Conservation (phyloP, 2,797 vertebrate genomes). For the Hoplostethus atlanticus region DNA sequence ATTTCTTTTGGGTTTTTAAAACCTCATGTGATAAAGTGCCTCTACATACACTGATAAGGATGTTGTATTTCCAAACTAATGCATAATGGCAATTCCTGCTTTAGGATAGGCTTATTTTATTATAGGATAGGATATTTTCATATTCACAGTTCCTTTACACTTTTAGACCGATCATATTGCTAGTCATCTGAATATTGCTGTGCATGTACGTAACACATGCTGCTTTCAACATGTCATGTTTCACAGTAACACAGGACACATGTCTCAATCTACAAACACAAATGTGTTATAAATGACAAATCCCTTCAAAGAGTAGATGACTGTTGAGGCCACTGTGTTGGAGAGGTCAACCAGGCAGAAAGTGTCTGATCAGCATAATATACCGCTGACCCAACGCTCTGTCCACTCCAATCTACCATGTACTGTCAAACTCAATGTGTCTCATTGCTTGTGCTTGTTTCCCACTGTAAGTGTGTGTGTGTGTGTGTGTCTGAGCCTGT, state of each 20-base stretch:
- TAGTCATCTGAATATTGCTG: no score
- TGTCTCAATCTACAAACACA: no score
- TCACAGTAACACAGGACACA: no score
- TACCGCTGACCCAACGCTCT: background rate
- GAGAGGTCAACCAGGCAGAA: background rate
- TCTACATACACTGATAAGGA: no score
- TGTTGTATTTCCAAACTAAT: no score
- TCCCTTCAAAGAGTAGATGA: background rate
- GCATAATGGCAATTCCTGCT: no score
- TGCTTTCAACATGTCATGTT: background rate
- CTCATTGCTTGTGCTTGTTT: background rate
- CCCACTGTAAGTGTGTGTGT: background rate
- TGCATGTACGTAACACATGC: background rate
- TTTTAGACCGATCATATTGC: no score
- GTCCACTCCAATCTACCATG: background rate
- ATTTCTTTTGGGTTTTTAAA: no score
- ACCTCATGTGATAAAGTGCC: no score
- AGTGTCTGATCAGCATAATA: slow-evolving; percentile 4
- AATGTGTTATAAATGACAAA: background rate
- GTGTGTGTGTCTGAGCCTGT: background rate
- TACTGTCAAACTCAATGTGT: background rate
- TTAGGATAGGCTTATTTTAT: no score
- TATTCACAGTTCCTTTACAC: no score
- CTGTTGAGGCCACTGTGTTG: background rate
- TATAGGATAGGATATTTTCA: no score